Evolutionary conservation across 2,888 invertebrate species (phyloP), one percentile per base, ranked within the genome.

Genomic region (Cryptus viduatorius): DNA sequence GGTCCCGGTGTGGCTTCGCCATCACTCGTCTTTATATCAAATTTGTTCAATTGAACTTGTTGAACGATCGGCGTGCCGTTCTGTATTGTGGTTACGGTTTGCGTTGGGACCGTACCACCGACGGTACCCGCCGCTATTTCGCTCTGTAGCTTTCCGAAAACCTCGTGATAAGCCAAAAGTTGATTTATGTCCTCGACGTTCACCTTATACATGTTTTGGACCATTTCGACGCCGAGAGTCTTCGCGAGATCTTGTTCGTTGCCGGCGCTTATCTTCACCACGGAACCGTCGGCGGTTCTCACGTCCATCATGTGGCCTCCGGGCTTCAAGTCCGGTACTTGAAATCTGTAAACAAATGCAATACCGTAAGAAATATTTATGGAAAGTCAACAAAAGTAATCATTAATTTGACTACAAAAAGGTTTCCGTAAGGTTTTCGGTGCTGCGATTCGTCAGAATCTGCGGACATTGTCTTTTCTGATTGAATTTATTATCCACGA

Each of bases 141-240:
- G 86, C 94, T 95, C 88, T 96, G 96, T 82, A 96, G 93, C 91
- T 96, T 96, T 42, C 96, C 96, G 92, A 96, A 98, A 64, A 98
- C 97, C 94, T 98, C 98, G 92, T 98, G 98, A 94, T 98, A 98
- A 56, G 97, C 97, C 86, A 98, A 94, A 87, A 98, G 94, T 91
- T 97, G 97, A 88, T 97, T 97, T 77, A 98, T 95, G 91, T 98
- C 98, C 92, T 98, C 98, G 7, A 97, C 97, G 92, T 97, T 96
- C 37, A 94, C 94, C 94, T 97, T 97, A 92, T 96, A 97, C 96
- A 97, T 96, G 91, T 96, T 97, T 93, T 97, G 96, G 87, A 97
- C 96, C 94, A 97, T 97, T 89, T 96, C 96, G 24, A 95, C 96
- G 0, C 96, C 95, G 79, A 96, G 94, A 3, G 95, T 94, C 94